A percentile compares a stretch with the other conserved stretches of the same genome.
phyloP scores from a whole-genome alignment of 2,797 vertebrate genomes.

The Enteromius treurensis region DNA sequence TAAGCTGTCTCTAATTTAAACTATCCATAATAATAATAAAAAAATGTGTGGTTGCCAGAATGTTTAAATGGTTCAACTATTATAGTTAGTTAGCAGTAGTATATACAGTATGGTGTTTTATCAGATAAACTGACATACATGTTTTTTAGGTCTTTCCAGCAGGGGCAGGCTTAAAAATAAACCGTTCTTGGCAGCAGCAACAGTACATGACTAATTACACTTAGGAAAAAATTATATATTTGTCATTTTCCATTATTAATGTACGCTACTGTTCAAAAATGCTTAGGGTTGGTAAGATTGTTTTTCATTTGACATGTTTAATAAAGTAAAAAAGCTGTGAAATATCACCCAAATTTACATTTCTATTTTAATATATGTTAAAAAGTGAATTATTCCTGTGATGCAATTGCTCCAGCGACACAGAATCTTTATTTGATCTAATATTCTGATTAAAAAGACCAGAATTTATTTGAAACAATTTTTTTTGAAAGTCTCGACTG shows the following conservation, averaged over 20 bases:
- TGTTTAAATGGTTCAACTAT: background rate
- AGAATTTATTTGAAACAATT: background rate
- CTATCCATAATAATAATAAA: background rate
- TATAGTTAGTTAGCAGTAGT: background rate
- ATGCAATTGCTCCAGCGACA: background rate
- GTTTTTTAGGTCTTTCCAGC: background rate
- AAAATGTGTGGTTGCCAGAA: background rate
- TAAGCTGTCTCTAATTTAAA: background rate
- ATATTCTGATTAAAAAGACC: background rate
- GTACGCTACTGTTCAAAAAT: background rate
- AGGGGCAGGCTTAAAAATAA: background rate
- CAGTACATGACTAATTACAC: background rate
- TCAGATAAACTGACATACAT: background rate
- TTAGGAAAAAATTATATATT: background rate
- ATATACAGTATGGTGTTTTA: background rate
- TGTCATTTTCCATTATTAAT: background rate
- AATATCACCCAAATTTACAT: background rate
- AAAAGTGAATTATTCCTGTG: background rate
- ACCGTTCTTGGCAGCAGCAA: background rate
- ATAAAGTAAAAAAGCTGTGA: background rate
- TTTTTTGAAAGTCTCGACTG: background rate
- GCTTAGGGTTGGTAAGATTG: background rate
- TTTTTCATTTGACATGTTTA: too few species aligned
- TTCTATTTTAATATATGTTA: background rate
- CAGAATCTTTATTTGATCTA: background rate